A percentile compares a stretch with the other conserved stretches of the same genome.
Conservation (phyloP, 2,113 vertebrate genomes). For the Alligator mississippiensis region DNA sequence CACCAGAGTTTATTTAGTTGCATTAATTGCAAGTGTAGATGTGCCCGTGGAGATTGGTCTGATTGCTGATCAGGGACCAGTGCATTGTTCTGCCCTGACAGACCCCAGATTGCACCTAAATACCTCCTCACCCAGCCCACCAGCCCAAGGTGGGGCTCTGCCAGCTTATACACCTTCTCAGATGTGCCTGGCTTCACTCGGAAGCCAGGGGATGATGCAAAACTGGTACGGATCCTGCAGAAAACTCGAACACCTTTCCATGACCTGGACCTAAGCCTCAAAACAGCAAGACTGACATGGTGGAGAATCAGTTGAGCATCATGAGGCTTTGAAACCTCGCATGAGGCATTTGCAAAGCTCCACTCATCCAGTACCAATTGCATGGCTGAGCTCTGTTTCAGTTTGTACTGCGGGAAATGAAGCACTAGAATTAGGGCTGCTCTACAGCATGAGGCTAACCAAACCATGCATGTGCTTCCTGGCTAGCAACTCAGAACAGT, state of each 20-base stretch:
- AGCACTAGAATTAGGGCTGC: neutral
- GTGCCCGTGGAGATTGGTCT: neutral
- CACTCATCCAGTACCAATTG: no score
- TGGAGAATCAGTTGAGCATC: neutral
- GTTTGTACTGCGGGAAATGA: neutral
- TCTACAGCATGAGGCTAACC: neutral
- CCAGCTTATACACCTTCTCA: neutral
- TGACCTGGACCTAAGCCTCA: neutral
- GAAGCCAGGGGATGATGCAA: neutral
- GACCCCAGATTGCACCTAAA: neutral
- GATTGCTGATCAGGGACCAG: neutral
- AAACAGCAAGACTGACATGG: neutral
- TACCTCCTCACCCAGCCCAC: neutral
- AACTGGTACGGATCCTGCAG: neutral
- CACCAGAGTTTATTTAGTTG: no score
- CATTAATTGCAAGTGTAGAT: neutral
- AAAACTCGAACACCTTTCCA: neutral
- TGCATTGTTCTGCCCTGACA: neutral
- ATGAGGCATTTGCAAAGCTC: no score
- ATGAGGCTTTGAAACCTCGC: neutral
- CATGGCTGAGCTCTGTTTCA: neutral
- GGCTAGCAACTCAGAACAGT: neutral
- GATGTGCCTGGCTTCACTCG: neutral
- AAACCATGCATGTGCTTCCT: neutral
- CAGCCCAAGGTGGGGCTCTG: neutral